Conservation (phyloP, 2,797 vertebrate genomes). For the Capromys pilorides region DNA sequence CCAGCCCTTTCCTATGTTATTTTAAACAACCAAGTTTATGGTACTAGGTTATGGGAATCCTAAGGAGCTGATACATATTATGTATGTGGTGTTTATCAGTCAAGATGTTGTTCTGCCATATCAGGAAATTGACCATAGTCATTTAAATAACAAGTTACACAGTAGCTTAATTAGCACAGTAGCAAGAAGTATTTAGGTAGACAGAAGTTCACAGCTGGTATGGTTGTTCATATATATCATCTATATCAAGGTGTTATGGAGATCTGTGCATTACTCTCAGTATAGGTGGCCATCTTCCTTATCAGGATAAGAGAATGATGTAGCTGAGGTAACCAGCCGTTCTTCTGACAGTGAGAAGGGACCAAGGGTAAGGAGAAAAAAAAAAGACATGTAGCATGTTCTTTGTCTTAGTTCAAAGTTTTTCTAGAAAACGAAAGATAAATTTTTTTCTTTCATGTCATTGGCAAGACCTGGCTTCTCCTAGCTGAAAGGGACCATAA, state of each 20-base stretch:
- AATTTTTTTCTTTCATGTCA: conserved; percentile 12
- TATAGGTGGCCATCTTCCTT: conserved; percentile 25
- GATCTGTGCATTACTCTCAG: not conserved
- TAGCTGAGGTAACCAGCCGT: not conserved
- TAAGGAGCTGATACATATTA: not conserved
- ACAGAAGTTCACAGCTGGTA: not conserved
- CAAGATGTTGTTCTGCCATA: not conserved
- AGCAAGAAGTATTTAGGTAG: conserved; percentile 12
- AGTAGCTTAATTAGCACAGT: not conserved
- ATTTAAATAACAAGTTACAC: not conserved
- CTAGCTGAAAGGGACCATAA: not conserved
- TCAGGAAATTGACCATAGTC: conserved; percentile 21
- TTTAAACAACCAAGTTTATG: conserved; percentile 13
- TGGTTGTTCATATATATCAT: conserved; percentile 1
- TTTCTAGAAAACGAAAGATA: conserved; percentile 27
- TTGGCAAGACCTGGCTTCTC: not conserved
- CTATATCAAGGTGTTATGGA: not conserved
- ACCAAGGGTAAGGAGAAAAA: conserved; percentile 21
- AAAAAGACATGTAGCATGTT: not conserved
- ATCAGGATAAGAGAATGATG: conserved; percentile 7
- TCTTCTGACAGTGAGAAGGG: conserved; percentile 16
- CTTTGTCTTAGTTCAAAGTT: conserved; percentile 4
- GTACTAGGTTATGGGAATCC: not conserved
- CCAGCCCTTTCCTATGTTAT: not conserved
- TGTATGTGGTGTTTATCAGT: not conserved